phyloP scores from a whole-genome alignment of 2,888 invertebrate genomes.

The Cylloceria caligata region DNA sequence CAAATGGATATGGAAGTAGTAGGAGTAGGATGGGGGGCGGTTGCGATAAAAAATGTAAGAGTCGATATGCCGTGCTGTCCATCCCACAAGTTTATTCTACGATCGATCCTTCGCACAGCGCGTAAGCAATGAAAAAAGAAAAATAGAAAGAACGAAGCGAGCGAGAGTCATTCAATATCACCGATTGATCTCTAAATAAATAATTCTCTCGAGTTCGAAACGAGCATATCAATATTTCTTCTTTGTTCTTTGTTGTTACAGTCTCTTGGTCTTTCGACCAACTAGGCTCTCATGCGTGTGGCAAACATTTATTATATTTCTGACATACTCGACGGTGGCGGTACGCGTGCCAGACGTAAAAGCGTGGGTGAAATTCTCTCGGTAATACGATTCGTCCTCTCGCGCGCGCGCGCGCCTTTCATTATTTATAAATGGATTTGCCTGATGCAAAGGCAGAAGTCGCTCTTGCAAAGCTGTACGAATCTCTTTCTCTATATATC shows the following conservation, averaged over 20 bases:
- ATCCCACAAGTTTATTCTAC: conserved; percentile 22
- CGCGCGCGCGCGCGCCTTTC: conserved; percentile 33
- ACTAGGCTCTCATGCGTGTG: conserved; percentile 39
- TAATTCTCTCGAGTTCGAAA: conserved; percentile 33
- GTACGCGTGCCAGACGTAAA: conserved; percentile 31
- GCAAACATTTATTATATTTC: conserved; percentile 58
- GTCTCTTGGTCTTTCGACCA: conserved; percentile 17
- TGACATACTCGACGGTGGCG: conserved; percentile 36
- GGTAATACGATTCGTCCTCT: conserved; percentile 27
- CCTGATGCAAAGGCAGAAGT: neutral
- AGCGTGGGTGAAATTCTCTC: conserved; percentile 46
- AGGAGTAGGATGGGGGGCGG: neutral
- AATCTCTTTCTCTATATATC: neutral
- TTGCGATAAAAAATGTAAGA: conserved; percentile 35
- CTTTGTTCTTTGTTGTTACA: conserved; percentile 16
- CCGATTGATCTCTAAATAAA: conserved; percentile 61
- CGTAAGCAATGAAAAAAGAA: neutral
- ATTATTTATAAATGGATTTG: conserved; percentile 47
- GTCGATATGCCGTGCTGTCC: conserved; percentile 27
- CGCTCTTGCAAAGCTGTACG: neutral
- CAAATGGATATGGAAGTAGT: conserved; percentile 12
- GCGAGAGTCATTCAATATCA: conserved; percentile 42
- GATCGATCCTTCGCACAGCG: conserved; percentile 37
- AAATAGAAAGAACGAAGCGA: neutral
- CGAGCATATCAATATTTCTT: conserved; percentile 10